A percentile compares a stretch with the other conserved stretches of the same genome.
These are phyloP conservation scores for Scaptodrosophila latifasciaeformis DNA, from an alignment of 2,888 invertebrate genomes.

Conservation along the genomic window DNA sequence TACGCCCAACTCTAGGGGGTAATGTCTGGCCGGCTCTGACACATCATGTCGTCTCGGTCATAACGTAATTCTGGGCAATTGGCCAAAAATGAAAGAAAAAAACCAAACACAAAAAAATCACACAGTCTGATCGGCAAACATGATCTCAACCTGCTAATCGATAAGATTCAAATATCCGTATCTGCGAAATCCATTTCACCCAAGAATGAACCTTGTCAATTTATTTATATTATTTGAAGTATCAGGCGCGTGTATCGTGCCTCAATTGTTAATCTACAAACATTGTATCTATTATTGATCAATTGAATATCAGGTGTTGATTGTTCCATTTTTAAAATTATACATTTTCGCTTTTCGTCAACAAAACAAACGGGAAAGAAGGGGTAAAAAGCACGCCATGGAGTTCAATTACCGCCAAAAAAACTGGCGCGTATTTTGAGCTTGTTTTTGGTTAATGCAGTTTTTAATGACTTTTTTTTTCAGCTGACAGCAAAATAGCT, in stretches of 20 bases:
- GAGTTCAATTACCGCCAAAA: constrained; percentile 30
- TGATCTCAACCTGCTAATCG: too few relatives aligned
- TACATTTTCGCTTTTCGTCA: background rate
- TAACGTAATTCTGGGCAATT: too few relatives aligned
- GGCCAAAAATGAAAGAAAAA: too few relatives aligned
- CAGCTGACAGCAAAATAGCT: constrained; percentile 29
- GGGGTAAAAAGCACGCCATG: too few relatives aligned
- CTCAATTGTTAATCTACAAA: constrained; percentile 2
- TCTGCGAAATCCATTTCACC: too few relatives aligned
- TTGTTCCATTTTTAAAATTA: background rate
- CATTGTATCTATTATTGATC: constrained; percentile 15
- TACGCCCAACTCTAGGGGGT: background rate
- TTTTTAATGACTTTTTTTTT: constrained; percentile 18
- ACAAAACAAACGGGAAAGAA: constrained; percentile 23
- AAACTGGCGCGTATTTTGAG: constrained; percentile 21
- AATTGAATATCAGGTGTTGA: constrained; percentile 19
- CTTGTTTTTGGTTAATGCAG: constrained; percentile 9
- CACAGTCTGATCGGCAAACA: too few relatives aligned
- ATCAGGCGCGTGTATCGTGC: background rate
- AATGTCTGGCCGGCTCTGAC: too few relatives aligned
- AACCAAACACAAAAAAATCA: too few relatives aligned
- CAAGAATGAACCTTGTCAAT: too few relatives aligned
- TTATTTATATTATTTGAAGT: too few relatives aligned
- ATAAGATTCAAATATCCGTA: too few relatives aligned
- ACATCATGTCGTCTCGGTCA: too few relatives aligned